Conservation (phyloP, 1,140 invertebrate genomes). For the Polyergus mexicanus region DNA sequence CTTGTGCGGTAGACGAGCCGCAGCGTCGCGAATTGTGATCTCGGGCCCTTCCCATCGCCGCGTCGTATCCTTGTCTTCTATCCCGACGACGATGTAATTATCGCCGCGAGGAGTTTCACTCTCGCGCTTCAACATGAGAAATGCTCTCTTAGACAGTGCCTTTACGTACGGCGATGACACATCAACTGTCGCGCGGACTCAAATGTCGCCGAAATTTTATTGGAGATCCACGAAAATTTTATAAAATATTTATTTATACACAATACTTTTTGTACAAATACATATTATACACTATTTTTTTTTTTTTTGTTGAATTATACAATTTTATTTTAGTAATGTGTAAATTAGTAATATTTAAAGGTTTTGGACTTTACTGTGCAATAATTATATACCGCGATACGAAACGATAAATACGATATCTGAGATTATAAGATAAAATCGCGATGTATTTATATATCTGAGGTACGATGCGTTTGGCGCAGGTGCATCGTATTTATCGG, state of each 20-base stretch:
- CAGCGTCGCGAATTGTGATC: conserved; percentile 69
- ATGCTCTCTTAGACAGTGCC: conserved; percentile 24
- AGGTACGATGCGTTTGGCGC: neutral
- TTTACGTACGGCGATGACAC: conserved; percentile 42
- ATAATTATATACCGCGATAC: neutral
- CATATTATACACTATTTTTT: no score
- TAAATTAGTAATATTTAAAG: neutral
- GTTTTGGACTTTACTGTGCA: neutral
- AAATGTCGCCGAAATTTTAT: conserved; percentile 2
- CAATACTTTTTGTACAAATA: no score
- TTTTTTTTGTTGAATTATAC: neutral
- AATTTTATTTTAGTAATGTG: neutral
- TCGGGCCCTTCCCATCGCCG: conserved; percentile 7
- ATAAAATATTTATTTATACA: neutral
- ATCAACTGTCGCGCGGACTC: conserved; percentile 12
- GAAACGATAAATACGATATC: neutral
- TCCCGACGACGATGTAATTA: conserved; percentile 54
- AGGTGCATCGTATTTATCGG: conserved; percentile 23
- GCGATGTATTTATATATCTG: neutral
- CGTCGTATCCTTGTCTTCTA: conserved; percentile 14
- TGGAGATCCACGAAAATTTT: neutral
- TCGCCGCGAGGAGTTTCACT: conserved; percentile 27
- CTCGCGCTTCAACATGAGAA: conserved; percentile 57
- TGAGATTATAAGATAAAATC: conserved; percentile 20
- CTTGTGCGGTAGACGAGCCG: conserved; percentile 49